Percentiles rank a stretch among this genome's conserved stretches.
Evolutionary conservation across 2,113 vertebrate species (phyloP).

Genomic region (Actenoides hombroni): DNA sequence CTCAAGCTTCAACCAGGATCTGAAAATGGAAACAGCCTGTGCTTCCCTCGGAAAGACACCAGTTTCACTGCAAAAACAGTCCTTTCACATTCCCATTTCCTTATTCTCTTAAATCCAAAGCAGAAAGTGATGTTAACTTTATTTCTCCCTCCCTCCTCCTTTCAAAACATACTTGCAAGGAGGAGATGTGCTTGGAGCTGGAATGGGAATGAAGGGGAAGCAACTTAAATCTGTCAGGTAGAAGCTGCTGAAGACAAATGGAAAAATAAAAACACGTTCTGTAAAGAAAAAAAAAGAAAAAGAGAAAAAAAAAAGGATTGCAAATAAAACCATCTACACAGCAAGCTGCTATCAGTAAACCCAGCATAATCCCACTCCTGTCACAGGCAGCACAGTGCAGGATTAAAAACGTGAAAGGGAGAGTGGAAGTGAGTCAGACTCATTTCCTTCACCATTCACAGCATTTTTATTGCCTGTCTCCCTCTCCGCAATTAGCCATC

Average conservation of each 20-base stretch:
- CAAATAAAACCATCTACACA: constrained; percentile 24
- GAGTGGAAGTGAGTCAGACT: constrained; percentile 57
- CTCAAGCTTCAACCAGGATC: neutral
- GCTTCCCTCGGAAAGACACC: neutral
- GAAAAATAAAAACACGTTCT: neutral
- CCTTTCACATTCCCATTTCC: neutral
- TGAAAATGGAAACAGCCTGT: neutral
- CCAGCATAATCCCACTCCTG: constrained; percentile 31
- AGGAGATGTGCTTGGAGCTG: constrained; percentile 25
- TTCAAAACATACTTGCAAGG: constrained; percentile 6
- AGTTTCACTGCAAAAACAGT: neutral
- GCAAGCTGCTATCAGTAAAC: constrained; percentile 32
- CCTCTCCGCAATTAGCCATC: constrained; percentile 7
- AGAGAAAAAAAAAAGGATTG: neutral
- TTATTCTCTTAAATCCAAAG: neutral
- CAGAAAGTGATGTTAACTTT: neutral
- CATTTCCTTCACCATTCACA: constrained; percentile 44
- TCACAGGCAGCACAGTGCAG: neutral
- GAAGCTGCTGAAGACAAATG: neutral
- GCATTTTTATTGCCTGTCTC: constrained; percentile 41
- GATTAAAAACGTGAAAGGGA: constrained; percentile 53
- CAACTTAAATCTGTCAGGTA: neutral
- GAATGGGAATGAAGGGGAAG: neutral
- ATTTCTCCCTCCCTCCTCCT: neutral
- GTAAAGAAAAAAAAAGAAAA: neutral